These are phyloP conservation scores for Sebastes matsubarae DNA, from an alignment of 2,797 vertebrate species.

Conservation along the genomic window DNA sequence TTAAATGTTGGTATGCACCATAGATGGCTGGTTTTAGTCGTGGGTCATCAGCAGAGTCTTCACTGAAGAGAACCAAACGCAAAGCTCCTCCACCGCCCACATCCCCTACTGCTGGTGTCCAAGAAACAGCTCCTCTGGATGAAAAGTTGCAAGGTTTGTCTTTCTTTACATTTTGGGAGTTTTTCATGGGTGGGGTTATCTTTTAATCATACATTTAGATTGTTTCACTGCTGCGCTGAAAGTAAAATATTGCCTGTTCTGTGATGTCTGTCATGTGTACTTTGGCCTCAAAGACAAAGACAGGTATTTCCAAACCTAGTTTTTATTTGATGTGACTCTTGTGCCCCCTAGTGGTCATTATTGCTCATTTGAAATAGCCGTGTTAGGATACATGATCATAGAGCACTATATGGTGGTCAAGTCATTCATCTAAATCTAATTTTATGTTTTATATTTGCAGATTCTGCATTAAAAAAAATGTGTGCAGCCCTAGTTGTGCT, in stretches of 20 bases:
- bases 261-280: conserved; percentile 34
- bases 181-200: background rate
- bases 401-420: background rate
- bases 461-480: background rate
- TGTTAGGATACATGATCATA: background rate
- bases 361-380: background rate
- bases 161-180: background rate
- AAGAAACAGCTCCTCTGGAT: conserved; percentile 63
- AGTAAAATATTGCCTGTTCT: background rate
- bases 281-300: conserved; percentile 34
- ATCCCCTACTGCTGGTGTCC: conserved; percentile 49
- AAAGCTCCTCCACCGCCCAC: conserved; percentile 92
- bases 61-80: conserved; percentile 91
- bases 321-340: conserved; percentile 39
- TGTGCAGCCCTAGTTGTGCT: background rate
- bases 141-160: conserved; percentile 75
- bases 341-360: conserved; percentile 75
- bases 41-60: conserved; percentile 80
- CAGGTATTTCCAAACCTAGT: background rate
- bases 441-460: background rate
- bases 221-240: background rate
- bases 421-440: background rate
- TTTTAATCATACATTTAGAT: background rate
- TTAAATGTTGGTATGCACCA: background rate
- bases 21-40: conserved; percentile 69